A percentile compares a stretch with the other conserved stretches of the same genome.
These are phyloP conservation scores for Solenopsis invicta DNA, from an alignment of 1,140 invertebrate genomes.

Conservation along the genomic window DNA sequence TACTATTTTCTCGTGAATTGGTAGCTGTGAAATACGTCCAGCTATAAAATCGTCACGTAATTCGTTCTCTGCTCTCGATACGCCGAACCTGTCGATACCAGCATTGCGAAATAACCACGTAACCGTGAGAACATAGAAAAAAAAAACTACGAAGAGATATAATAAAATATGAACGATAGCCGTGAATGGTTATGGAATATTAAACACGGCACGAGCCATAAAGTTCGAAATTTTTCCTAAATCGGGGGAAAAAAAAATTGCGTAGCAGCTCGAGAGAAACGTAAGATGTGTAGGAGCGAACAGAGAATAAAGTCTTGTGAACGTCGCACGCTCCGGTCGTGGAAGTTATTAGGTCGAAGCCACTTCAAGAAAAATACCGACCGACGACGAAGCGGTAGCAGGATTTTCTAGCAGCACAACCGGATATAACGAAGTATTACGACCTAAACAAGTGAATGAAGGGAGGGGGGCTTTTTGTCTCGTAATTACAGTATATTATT, in stretches of 20 bases:
- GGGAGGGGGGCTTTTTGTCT: not conserved
- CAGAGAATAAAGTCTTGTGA: slow-evolving; percentile 15
- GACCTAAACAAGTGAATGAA: slow-evolving; percentile 42
- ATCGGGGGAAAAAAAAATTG: slow-evolving; percentile 16
- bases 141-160: slow-evolving; percentile 16
- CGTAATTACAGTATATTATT: slow-evolving; percentile 11
- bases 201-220: not conserved
- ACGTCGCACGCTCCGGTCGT: not conserved
- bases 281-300: slow-evolving; percentile 1
- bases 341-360: slow-evolving; percentile 70
- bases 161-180: not conserved
- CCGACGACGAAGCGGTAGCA: slow-evolving; percentile 58
- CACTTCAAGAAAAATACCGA: slow-evolving; percentile 61
- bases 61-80: slow-evolving; percentile 62
- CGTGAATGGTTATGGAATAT: slow-evolving; percentile 39
- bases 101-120: slow-evolving; percentile 48
- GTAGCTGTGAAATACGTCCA: slow-evolving; percentile 34
- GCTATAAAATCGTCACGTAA: slow-evolving; percentile 61
- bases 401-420: slow-evolving; percentile 54
- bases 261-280: slow-evolving; percentile 41
- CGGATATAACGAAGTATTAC: slow-evolving; percentile 71
- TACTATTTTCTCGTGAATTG: slow-evolving; percentile 27
- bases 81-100: slow-evolving; percentile 71
- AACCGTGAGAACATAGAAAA: slow-evolving; percentile 35
- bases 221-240: not conserved